phyloP scores from a whole-genome alignment of 2,113 vertebrate species.

The Circaetus gallicus region DNA sequence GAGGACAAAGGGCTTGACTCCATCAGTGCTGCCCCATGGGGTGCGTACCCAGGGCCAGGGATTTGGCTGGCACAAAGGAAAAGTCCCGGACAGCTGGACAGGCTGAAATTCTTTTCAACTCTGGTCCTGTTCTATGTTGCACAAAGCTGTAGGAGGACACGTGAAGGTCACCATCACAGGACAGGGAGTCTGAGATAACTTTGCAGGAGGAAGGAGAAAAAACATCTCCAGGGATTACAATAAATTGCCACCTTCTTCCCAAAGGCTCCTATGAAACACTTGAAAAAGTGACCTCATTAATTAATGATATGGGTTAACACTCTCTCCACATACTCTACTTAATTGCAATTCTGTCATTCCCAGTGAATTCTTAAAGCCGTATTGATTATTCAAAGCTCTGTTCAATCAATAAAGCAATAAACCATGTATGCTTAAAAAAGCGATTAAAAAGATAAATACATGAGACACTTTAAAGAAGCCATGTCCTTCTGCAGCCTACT shows the following conservation, averaged over 20 bases:
- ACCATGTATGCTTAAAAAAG: conserved; percentile 47
- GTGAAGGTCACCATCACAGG: neutral
- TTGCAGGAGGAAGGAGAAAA: neutral
- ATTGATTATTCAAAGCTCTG: conserved; percentile 63
- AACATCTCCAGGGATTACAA: neutral
- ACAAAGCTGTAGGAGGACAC: neutral
- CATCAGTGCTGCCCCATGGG: neutral
- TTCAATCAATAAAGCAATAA: conserved; percentile 63
- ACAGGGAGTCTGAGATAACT: neutral
- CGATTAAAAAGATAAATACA: conserved; percentile 56
- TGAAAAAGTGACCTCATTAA: conserved; percentile 61
- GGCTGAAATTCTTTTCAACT: neutral
- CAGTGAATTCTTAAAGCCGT: conserved; percentile 40
- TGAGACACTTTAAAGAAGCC: neutral
- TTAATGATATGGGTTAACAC: conserved; percentile 59
- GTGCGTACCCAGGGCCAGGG: neutral
- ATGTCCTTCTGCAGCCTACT: neutral
- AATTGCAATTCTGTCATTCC: conserved; percentile 61
- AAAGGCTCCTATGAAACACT: conserved; percentile 1
- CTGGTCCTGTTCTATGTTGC: neutral
- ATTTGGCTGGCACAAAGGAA: neutral
- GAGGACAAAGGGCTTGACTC: neutral
- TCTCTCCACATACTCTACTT: conserved; percentile 54
- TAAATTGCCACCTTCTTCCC: conserved; percentile 14
- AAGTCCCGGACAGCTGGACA: neutral